phyloP scores from a whole-genome alignment of 2,888 invertebrate species.

The Cephus runcator region DNA sequence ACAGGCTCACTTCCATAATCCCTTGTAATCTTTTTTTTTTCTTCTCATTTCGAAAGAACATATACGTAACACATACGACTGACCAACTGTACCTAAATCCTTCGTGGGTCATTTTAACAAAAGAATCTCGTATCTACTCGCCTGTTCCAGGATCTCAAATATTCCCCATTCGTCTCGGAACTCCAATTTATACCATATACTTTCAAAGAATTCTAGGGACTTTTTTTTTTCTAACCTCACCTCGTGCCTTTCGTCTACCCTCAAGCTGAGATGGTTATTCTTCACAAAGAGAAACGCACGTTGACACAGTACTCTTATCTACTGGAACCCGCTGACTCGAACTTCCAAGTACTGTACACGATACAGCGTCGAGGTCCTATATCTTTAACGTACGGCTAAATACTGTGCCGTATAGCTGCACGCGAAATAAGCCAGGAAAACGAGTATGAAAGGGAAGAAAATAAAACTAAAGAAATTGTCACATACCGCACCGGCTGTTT shows the following conservation, averaged over 20 bases:
- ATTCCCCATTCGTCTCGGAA: background rate
- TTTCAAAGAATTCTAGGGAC: background rate
- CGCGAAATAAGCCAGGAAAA: background rate
- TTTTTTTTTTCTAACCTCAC: background rate
- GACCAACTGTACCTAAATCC: background rate
- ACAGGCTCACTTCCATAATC: background rate
- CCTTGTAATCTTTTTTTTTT: background rate
- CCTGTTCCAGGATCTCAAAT: background rate
- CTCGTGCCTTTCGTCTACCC: background rate
- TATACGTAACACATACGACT: background rate
- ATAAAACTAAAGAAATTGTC: background rate
- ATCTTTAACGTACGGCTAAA: background rate
- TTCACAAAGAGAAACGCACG: background rate
- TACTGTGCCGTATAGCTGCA: background rate
- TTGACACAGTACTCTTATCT: conserved; percentile 29
- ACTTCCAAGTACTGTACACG: conserved; percentile 54
- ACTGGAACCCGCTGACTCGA: conserved; percentile 52
- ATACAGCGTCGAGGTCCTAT: conserved; percentile 26
- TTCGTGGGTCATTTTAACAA: background rate
- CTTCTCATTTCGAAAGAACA: background rate
- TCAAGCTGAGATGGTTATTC: background rate
- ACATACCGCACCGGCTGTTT: background rate
- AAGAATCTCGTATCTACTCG: background rate
- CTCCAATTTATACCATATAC: background rate
- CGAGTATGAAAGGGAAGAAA: background rate